Evolutionary conservation across 2,888 invertebrate species (phyloP).

Genomic region (Podabrus alpinus): DNA sequence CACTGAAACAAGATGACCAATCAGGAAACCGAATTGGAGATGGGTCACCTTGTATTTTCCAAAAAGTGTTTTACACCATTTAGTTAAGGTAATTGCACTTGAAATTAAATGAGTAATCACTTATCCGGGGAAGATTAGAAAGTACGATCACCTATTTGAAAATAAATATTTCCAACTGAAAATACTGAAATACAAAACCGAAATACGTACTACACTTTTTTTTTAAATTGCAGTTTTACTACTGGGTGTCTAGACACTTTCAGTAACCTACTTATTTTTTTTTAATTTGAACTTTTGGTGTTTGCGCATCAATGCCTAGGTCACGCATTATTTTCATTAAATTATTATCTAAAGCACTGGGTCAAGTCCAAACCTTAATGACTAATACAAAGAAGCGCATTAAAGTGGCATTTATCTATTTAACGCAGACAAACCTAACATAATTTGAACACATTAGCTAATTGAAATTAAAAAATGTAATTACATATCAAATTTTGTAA

Average conservation of each 20-base stretch:
- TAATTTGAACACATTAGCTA: background rate
- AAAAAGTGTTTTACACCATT: background rate
- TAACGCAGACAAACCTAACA: background rate
- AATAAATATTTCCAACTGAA: background rate
- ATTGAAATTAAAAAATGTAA: background rate
- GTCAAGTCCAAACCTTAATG: conserved; percentile 21
- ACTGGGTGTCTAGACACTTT: background rate
- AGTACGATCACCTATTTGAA: background rate
- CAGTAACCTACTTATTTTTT: background rate
- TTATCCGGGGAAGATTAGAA: too few relatives aligned
- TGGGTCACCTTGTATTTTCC: conserved; percentile 1
- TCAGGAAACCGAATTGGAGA: conserved; percentile 3
- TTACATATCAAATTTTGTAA: background rate
- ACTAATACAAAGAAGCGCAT: background rate
- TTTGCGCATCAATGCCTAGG: conserved; percentile 46
- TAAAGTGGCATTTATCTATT: background rate
- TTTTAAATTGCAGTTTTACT: background rate
- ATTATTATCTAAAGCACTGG: conserved; percentile 34
- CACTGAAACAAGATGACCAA: conserved; percentile 9
- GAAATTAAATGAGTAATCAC: background rate
- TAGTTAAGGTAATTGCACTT: background rate
- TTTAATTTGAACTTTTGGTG: background rate
- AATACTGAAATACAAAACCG: too few relatives aligned
- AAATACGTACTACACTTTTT: too few relatives aligned
- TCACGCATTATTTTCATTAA: conserved; percentile 33